phyloP scores from a whole-genome alignment of 2,888 invertebrate genomes.

The Oxyscelio sp. region DNA sequence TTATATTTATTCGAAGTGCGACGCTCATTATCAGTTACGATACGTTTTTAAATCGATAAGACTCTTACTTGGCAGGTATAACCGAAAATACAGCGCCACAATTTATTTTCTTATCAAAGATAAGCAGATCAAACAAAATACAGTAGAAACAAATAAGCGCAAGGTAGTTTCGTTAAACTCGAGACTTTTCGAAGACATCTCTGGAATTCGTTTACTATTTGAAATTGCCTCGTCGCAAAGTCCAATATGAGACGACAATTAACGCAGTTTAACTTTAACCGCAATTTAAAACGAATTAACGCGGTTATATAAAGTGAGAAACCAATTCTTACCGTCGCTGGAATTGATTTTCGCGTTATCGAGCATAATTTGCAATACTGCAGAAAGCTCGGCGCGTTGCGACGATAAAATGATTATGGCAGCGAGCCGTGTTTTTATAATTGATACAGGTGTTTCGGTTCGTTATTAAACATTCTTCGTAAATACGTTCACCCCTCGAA shows the following conservation, averaged over 20 bases:
- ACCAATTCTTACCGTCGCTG: too few species aligned
- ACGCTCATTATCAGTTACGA: slow-evolving; percentile 71
- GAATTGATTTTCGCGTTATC: slow-evolving; percentile 3
- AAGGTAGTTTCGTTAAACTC: slow-evolving; percentile 18
- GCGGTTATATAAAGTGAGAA: background rate
- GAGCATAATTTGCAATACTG: slow-evolving; percentile 4
- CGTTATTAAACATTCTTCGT: slow-evolving; percentile 53
- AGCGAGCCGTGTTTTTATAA: slow-evolving; percentile 36
- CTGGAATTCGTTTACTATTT: too few species aligned
- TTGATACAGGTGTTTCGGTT: slow-evolving; percentile 60
- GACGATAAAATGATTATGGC: slow-evolving; percentile 33
- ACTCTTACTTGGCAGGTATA: slow-evolving; percentile 78
- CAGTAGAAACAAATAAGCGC: slow-evolving; percentile 57
- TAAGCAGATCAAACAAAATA: slow-evolving; percentile 70
- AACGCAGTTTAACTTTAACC: background rate
- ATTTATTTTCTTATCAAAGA: slow-evolving; percentile 69
- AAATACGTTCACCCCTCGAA: slow-evolving; percentile 36
- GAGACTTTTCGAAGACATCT: too few species aligned
- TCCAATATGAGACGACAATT: too few species aligned
- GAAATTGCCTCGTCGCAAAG: too few species aligned
- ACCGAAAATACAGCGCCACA: slow-evolving; percentile 77
- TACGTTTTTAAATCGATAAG: slow-evolving; percentile 82
- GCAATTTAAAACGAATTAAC: background rate
- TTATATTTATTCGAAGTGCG: slow-evolving; percentile 43
- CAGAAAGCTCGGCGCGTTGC: slow-evolving; percentile 15